Conservation (phyloP, 2,113 vertebrate genomes). For the Indicator indicator region DNA sequence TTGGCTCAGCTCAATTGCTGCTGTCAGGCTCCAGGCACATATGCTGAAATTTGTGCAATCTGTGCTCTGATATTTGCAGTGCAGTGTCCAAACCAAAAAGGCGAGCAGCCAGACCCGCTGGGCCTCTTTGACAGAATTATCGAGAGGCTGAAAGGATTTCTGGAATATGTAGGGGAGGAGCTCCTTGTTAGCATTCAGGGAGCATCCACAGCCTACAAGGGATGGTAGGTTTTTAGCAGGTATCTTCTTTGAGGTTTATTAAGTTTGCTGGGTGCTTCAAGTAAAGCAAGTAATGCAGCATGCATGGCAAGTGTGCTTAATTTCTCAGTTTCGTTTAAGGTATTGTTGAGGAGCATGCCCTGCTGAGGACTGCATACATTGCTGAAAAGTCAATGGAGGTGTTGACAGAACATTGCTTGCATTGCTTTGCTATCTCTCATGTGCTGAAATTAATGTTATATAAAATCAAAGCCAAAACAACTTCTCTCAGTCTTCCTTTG, state of each 20-base stretch:
- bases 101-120: neutral
- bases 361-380: neutral
- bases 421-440: neutral
- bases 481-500: neutral
- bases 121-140: neutral
- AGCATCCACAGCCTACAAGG: neutral
- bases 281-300: neutral
- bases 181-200: neutral
- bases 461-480: neutral
- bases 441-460: neutral
- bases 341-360: neutral
- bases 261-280: neutral
- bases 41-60: neutral
- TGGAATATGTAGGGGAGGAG: neutral
- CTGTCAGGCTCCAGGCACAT: neutral
- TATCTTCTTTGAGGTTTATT: neutral
- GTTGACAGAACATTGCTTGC: neutral
- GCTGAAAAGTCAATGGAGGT: neutral
- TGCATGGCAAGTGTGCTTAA: neutral
- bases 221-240: neutral
- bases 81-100: neutral
- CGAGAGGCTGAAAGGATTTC: neutral
- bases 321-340: neutral
- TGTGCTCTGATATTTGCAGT: neutral
- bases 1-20: neutral